Evolutionary conservation across 1,140 invertebrate species (phyloP).

Genomic region (Philopotamus ludificatus): DNA sequence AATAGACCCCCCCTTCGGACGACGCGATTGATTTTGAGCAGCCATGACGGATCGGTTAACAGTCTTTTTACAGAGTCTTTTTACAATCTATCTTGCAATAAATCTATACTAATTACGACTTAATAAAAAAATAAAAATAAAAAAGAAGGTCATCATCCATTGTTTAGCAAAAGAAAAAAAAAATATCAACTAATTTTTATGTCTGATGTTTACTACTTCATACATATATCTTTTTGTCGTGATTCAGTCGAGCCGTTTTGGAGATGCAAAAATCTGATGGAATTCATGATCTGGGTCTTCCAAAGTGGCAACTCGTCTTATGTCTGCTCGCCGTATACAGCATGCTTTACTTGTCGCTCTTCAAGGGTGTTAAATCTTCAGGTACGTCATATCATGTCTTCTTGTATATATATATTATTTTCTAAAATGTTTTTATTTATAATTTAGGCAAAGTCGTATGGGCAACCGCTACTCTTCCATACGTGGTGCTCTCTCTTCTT

Average conservation of each 20-base stretch:
- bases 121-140: too few relatives aligned
- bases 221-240: too few relatives aligned
- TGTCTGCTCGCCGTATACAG: constrained; percentile 72
- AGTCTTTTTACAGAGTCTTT: too few relatives aligned
- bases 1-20: too few relatives aligned
- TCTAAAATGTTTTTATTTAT: not conserved
- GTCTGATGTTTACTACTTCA: too few relatives aligned
- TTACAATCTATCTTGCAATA: too few relatives aligned
- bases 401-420: not conserved
- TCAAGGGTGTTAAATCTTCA: constrained; percentile 85
- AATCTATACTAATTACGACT: too few relatives aligned
- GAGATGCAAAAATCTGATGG: constrained; percentile 73
- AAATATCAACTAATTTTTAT: not conserved
- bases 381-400: constrained; percentile 58
- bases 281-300: constrained; percentile 68
- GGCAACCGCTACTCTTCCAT: constrained; percentile 78
- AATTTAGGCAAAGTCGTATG: constrained; percentile 74
- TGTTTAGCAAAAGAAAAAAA: not conserved
- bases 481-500: constrained; percentile 72
- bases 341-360: constrained; percentile 77
- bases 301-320: constrained; percentile 71
- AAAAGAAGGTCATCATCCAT: too few relatives aligned
- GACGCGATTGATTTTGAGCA: too few relatives aligned
- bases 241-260: constrained; percentile 73
- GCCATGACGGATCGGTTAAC: too few relatives aligned